These are phyloP conservation scores for Malachius bipustulatus DNA, from an alignment of 2,888 invertebrate genomes.

Conservation along the genomic window DNA sequence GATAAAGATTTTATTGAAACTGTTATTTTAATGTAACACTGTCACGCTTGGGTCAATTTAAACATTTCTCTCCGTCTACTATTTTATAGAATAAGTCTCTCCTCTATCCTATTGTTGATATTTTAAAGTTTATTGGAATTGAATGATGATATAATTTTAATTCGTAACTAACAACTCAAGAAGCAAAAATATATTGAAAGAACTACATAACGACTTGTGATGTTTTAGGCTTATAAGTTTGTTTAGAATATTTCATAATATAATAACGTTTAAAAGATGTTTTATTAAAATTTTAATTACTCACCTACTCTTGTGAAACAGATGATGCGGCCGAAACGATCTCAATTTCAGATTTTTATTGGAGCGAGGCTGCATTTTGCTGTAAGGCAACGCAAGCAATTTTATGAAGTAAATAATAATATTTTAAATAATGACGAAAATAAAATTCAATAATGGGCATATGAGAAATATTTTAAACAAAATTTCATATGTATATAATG, in stretches of 20 bases:
- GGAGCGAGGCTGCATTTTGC: too few relatives aligned
- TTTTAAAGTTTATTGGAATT: slow-evolving; percentile 36
- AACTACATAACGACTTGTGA: slow-evolving; percentile 30
- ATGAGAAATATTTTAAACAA: slow-evolving; percentile 30
- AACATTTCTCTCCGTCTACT: slow-evolving; percentile 34
- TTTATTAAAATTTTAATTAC: too few relatives aligned
- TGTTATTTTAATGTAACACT: slow-evolving; percentile 23
- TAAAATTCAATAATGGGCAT: slow-evolving; percentile 12
- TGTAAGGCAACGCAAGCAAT: too few relatives aligned
- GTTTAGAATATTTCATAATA: slow-evolving; percentile 33
- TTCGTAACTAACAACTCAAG: slow-evolving; percentile 16
- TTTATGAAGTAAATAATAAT: too few relatives aligned
- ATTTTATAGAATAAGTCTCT: slow-evolving; percentile 27
- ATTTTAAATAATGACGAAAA: slow-evolving; percentile 11
- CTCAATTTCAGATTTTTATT: too few relatives aligned
- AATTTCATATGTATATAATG: slow-evolving; percentile 31
- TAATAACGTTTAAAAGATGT: too few relatives aligned
- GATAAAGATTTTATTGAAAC: too few relatives aligned
- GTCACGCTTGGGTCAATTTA: slow-evolving; percentile 32
- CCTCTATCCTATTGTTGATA: slow-evolving; percentile 37
- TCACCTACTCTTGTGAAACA: too few relatives aligned
- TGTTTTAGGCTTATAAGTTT: slow-evolving; percentile 23
- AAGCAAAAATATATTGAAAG: too few relatives aligned
- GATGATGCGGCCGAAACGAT: too few relatives aligned
- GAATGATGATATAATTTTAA: slow-evolving; percentile 23